Base-by-base conservation (phyloP, 2,113 vertebrate genomes). In the Scolopax mira region DNA sequence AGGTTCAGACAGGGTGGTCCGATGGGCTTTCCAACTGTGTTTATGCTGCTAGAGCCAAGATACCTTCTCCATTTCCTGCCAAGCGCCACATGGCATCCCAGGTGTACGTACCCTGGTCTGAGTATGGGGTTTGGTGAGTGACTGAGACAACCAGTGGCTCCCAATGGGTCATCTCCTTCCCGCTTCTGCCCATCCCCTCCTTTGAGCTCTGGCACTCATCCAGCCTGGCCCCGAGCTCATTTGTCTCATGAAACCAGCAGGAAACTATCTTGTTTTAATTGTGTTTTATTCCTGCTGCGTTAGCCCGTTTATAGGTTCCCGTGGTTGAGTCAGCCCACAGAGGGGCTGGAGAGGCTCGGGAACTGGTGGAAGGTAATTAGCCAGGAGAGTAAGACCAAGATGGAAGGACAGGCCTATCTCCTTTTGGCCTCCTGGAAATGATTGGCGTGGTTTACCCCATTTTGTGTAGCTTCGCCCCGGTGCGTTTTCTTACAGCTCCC, bases 241-340 rank as follows among this genome's bases (percentile, higher is more conserved):
- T 71, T 0, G 4, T 80, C n/a, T 85, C 46, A 30, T 72, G 81
- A 86, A 93, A 80, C 57, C 73, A 87, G 39, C 78, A 75, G n/a
- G 86, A 93, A 93, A 61, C 80, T 31, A 31, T 84, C 80, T 91
- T 90, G 73, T 75, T 95, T 90, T 89, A 96, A 83, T 35, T 87
- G 83, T 41, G 24, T 84, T 95, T 93, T 89, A n/a, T 81, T 87
- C 86, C 57, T 49, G 49, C 69, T 79, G 33, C 61, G 22, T 87
- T 93, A 91, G 65, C 46, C 44, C 48, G 90, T 93, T 89, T 86
- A 57, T 86, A 64, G 70, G 73, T 84, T 96, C 57, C 80, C 92
- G 89, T 89, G 91, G 83, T 92, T 95, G 78, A 82, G 52, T 91
- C 2, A 0, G 48, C 80, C 81, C 52, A 15, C 49, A 41, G 86